These are phyloP conservation scores for Standfussiana lucernea DNA, from an alignment of 2,888 invertebrate species.

Conservation along the genomic window DNA sequence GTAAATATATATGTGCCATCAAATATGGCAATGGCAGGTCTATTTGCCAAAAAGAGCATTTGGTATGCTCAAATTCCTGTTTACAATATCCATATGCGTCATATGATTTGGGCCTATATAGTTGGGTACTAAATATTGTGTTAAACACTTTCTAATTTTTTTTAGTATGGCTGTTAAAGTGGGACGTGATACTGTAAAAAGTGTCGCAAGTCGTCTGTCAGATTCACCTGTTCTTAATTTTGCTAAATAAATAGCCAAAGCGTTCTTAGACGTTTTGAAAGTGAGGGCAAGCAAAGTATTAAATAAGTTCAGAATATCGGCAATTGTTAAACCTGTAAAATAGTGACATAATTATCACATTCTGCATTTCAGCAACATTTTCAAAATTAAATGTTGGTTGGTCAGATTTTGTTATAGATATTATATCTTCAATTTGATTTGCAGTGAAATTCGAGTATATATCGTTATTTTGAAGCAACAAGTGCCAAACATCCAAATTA, in stretches of 20 bases:
- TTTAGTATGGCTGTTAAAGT: background rate
- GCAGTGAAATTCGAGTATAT: slow-evolving; percentile 4
- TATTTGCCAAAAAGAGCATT: background rate
- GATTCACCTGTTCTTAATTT: slow-evolving; percentile 12
- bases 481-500: slow-evolving; percentile 5
- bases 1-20: background rate
- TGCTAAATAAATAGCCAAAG: background rate
- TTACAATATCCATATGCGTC: background rate
- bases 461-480: slow-evolving; percentile 8
- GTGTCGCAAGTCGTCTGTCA: background rate
- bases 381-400: slow-evolving; percentile 12
- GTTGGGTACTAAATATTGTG: slow-evolving; percentile 2
- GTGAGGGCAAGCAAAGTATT: background rate
- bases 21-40: slow-evolving; percentile 6
- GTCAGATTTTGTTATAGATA: slow-evolving; percentile 10
- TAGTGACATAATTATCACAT: slow-evolving; percentile 4
- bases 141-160: background rate
- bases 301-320: slow-evolving; percentile 6
- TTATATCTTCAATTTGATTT: slow-evolving; percentile 12
- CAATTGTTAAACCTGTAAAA: slow-evolving; percentile 1
- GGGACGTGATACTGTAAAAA: background rate
- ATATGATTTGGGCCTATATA: background rate
- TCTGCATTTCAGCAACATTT: slow-evolving; percentile 14
- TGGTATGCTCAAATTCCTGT: background rate
- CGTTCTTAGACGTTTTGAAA: background rate